Evolutionary conservation across 2,797 vertebrate species (phyloP).

Genomic region (Pogonophryne albipinna): DNA sequence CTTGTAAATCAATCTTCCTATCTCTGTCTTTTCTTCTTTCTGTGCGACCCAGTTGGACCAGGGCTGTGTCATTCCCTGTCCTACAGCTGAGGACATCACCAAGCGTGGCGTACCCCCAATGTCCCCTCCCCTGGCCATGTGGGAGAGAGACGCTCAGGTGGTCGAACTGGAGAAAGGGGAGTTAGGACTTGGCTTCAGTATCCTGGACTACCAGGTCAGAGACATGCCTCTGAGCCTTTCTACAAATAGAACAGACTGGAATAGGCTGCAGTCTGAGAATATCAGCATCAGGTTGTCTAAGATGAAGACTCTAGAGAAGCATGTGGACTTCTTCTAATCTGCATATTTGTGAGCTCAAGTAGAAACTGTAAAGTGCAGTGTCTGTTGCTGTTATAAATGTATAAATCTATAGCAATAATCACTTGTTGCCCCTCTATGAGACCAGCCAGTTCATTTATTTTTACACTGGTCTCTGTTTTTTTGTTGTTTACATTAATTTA

Average conservation of each 20-base stretch:
- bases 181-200: constrained; percentile 95
- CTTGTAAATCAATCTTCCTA: constrained; percentile 4
- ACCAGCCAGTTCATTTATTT: constrained; percentile 1
- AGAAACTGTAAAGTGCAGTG: constrained; percentile 1
- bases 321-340: constrained; percentile 8
- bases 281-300: constrained; percentile 37
- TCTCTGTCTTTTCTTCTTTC: constrained; percentile 3
- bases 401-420: constrained; percentile 1
- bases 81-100: constrained; percentile 81
- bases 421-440: not conserved
- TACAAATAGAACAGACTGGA: constrained; percentile 62
- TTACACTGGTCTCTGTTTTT: not conserved
- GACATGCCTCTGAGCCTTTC: constrained; percentile 59
- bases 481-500: not conserved
- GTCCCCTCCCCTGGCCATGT: constrained; percentile 92
- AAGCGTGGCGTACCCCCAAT: constrained; percentile 80
- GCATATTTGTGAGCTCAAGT: constrained; percentile 4
- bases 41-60: constrained; percentile 75
- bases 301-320: constrained; percentile 38
- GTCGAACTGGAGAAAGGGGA: constrained; percentile 93
- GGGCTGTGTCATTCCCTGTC: constrained; percentile 76
- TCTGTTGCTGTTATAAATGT: constrained; percentile 1
- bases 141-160: constrained; percentile 90
- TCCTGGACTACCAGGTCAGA: constrained; percentile 96
- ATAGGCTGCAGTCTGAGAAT: constrained; percentile 57